Base-by-base conservation (phyloP, 1,140 invertebrate species). In the Oryzaephilus surinamensis region DNA sequence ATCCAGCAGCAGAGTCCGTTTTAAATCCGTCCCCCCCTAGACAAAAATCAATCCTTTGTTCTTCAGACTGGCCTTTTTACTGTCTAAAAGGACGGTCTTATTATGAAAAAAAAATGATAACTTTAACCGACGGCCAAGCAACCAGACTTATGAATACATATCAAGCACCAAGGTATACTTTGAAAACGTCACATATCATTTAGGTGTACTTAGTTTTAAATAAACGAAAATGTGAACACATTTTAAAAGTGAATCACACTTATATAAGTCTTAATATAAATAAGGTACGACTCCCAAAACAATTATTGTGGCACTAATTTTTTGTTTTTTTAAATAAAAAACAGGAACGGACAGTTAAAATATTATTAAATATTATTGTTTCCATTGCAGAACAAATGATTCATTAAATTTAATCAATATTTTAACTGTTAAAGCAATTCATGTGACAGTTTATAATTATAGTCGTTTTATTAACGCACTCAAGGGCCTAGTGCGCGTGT, bases 1-100 rank as follows among this genome's bases (percentile, higher is more conserved):
- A 29, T 28, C 44, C 45, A 55, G 51, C 57, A 61, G 59, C 59
- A 61, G 59, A 58, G 59, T 61, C 57, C 45, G 46, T 45, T 48
- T n/a, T n/a, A 46, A 41, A 54, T 61, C 58, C 58, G 58, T 61
- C 58, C 58, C 55, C 45, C 33, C 27, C 41, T 13, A 37, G 11
- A n/a, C 8, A n/a, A 3, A 10, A 20, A 29, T 13, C 23, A 21
- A 15, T 32, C 39, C 20, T 23, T 19, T 32, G 35, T 32, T 24
- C 36, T 13, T 24, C 23, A 26, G 24, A n/a, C n/a, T n/a, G n/a
- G n/a, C n/a, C n/a, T n/a, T n/a, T n/a, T n/a, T n/a, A n/a, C n/a
- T n/a, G n/a, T n/a, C n/a, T n/a, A n/a, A n/a, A n/a, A n/a, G n/a
- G n/a, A n/a, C n/a, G n/a, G n/a, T n/a, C n/a, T n/a, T n/a, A n/a